phyloP scores from a whole-genome alignment of 2,888 invertebrate genomes.

The Heliconius aoede region DNA sequence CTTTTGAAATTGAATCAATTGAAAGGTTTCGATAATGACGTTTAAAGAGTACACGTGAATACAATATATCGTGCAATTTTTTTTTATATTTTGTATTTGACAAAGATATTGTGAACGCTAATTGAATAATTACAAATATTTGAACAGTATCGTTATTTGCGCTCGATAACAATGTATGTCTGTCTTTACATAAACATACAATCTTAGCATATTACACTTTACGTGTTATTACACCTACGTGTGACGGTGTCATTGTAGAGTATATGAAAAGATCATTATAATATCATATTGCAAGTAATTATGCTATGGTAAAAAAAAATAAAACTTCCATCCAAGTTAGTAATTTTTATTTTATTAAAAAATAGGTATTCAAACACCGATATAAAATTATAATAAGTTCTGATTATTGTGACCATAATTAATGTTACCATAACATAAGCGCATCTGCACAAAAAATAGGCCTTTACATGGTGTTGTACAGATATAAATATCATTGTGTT shows the following conservation, averaged over 20 bases:
- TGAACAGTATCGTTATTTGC: not conserved
- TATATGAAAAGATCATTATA: too few relatives aligned
- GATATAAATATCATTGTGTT: not conserved
- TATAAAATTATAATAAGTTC: conserved; percentile 74
- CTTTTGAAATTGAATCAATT: conserved; percentile 38
- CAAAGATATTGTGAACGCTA: not conserved
- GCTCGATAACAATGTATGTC: too few relatives aligned
- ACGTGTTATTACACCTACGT: too few relatives aligned
- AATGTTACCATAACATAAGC: conserved; percentile 50
- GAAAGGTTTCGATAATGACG: conserved; percentile 18
- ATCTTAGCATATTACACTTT: too few relatives aligned
- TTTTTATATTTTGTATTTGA: not conserved
- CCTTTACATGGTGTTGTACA: conserved; percentile 44
- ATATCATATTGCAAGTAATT: not conserved
- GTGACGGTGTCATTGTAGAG: too few relatives aligned
- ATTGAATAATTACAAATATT: not conserved
- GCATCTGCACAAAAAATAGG: conserved; percentile 61
- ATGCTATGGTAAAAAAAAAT: conserved; percentile 43
- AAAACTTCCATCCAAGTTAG: conserved; percentile 55
- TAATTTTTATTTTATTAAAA: conserved; percentile 79
- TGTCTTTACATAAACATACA: too few relatives aligned
- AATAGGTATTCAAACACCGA: conserved; percentile 79
- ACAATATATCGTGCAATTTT: not conserved
- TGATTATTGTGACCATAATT: conserved; percentile 54
- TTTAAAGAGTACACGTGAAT: conserved; percentile 20